Base-by-base conservation (phyloP, 2,113 vertebrate genomes). In the Pseudorectes ferrugineus region DNA sequence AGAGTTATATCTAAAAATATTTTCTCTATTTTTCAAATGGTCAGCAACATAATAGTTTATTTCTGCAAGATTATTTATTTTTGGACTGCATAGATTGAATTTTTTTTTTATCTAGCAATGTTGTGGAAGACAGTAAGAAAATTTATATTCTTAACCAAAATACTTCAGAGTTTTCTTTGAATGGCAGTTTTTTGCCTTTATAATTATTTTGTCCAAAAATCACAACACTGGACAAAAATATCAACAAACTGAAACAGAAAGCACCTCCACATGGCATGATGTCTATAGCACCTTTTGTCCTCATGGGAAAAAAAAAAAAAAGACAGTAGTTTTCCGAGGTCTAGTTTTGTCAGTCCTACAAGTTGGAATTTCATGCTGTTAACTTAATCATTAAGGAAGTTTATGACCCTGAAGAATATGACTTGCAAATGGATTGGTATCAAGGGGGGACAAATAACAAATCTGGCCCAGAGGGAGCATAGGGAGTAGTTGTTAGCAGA, bases 351-450 rank as follows among this genome's bases (percentile, higher is more conserved):
- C 40, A 82, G 58, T 91, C 21, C 20, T 61, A 40, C 33, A 38
- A 58, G 26, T 45, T 80, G 72, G 38, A 92, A 83, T 93, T 79
- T 89, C 62, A 49, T 88, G 54, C 35, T 65, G 42, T 92, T 92
- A 88, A 94, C 92, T 61, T 91, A 87, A 75, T 82, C 6, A 26
- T 61, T 88, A 76, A 66, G 71, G 38, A 65, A 79, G 62, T 82
- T 94, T 94, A 92, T 94, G 87, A 92, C 65, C 35, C 24, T 94
- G 78, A 92, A 82, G 66, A 77, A 61, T 81, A 86, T 63, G 70
- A 85, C 74, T 92, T 88, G 89, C 54, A 93, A 91, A 88, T 85
- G 58, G 8, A 19, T 80, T 77, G 17, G 24, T 77, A 81, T 81
- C 46, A 62, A 58, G 54, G 31, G 7, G 21, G 24, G 40, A 62